Evolutionary conservation across 2,113 vertebrate species (phyloP).

Genomic region (Cyanoramphus novaezelandiae): DNA sequence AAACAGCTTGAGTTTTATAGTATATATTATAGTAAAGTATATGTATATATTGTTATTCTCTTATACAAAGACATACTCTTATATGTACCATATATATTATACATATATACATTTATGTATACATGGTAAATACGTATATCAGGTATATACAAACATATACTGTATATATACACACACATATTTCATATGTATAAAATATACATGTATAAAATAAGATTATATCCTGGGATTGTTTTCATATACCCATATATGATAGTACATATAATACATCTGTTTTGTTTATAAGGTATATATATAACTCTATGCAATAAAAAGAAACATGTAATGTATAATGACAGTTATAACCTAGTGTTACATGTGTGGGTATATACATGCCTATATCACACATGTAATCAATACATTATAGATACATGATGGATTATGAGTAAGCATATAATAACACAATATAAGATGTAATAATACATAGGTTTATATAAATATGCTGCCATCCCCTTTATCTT

Average conservation of each 20-base stretch:
- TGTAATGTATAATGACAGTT: background rate
- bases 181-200: background rate
- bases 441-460: background rate
- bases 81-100: background rate
- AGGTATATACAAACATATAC: background rate
- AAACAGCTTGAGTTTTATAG: background rate
- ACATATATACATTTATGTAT: background rate
- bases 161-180: too few species aligned
- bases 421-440: background rate
- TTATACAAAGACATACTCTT: background rate
- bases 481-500: background rate
- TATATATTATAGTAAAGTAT: background rate
- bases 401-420: background rate
- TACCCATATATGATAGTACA: background rate
- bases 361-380: background rate
- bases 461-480: background rate
- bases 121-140: background rate
- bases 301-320: background rate
- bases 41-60: background rate
- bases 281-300: background rate
- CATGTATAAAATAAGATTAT: background rate
- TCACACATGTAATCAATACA: background rate
- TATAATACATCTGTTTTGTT: background rate
- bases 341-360: background rate
- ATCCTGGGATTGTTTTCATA: background rate